Base-by-base conservation (phyloP, 2,888 invertebrate species). In the Tenthredo mesomela region DNA sequence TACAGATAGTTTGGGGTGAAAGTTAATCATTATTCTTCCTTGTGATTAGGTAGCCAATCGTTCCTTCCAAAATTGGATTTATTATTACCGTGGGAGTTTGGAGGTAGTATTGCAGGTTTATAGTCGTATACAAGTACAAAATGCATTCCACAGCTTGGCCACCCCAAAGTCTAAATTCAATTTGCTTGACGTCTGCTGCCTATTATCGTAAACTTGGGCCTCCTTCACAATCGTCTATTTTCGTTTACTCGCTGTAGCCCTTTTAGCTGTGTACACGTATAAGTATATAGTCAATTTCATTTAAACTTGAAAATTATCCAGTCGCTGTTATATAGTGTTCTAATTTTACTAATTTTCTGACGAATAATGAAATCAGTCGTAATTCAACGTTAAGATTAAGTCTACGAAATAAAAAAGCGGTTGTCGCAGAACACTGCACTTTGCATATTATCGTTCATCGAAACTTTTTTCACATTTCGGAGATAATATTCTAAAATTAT, bases 221-320 rank as follows among this genome's bases (percentile, higher is more conserved):
- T 61, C 61, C 61, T 25, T 61, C 61, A 61, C 61, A 61, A 61
- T 61, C 61, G 61, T 61, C 61, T 61, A 61, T 61, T 61, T 61
- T 61, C 61, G 61, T 61, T 21, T 25, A 12, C 61, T 25, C 25
- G 25, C 12, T 61, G 25, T 7, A 54, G n/a, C 7, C n/a, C 54
- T 12, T 61, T 21, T 7, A 61, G 25, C 25, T 12, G 25, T 25
- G 10, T 61, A 18, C 12, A 25, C 25, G 61, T 25, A 25, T 61
- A 2, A 29, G 29, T 2, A 18, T 25, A 25, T 61, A 25, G 61
- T 12, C 25, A 12, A 61, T 61, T 61, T 25, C 25, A 21, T 61
- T 61, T 25, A 9, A 61, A 61, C 25, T 61, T 61, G 61, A 61
- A 61, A 61, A 61, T 61, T 61, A 61, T 61, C 61, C 61, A 61